Percentiles rank a stretch among this genome's conserved stretches.
Conservation (phyloP, 2,113 vertebrate species). For the Corythoichthys haematopterus region DNA sequence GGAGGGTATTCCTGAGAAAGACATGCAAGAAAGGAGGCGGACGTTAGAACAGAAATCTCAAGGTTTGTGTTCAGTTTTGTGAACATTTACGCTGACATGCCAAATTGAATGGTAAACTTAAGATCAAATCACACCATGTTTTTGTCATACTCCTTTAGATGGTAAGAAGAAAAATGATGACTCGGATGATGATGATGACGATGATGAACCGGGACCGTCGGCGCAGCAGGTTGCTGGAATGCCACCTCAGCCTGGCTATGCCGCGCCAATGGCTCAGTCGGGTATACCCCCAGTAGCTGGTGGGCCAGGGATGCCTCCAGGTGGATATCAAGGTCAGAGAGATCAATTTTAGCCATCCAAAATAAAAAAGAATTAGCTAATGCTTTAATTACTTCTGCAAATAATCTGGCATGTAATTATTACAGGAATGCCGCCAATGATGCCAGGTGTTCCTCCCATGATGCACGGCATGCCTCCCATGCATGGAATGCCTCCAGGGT, state of each 20-base stretch:
- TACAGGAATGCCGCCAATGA: constrained; percentile 91
- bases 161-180: constrained; percentile 94
- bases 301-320: constrained; percentile 85
- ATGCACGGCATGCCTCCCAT: constrained; percentile 73
- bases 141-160: constrained; percentile 64
- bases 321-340: constrained; percentile 68
- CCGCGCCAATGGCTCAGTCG: constrained; percentile 86
- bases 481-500: constrained; percentile 70
- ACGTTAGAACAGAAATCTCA: constrained; percentile 96
- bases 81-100: background rate
- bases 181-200: constrained; percentile 93
- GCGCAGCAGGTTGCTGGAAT: constrained; percentile 80
- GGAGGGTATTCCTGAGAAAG: constrained; percentile 98
- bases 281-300: constrained; percentile 83
- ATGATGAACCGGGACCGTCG: constrained; percentile 88
- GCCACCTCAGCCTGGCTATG: constrained; percentile 83
- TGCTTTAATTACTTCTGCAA: background rate
- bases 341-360: background rate
- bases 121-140: background rate
- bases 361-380: background rate
- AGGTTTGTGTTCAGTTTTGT: constrained; percentile 65
- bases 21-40: constrained; percentile 92
- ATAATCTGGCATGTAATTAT: background rate
- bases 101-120: background rate
- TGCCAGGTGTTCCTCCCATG: constrained; percentile 91